Evolutionary conservation across 2,113 vertebrate species (phyloP), one percentile per base, ranked within the genome.

Genomic region (Gobiocypris rarus): DNA sequence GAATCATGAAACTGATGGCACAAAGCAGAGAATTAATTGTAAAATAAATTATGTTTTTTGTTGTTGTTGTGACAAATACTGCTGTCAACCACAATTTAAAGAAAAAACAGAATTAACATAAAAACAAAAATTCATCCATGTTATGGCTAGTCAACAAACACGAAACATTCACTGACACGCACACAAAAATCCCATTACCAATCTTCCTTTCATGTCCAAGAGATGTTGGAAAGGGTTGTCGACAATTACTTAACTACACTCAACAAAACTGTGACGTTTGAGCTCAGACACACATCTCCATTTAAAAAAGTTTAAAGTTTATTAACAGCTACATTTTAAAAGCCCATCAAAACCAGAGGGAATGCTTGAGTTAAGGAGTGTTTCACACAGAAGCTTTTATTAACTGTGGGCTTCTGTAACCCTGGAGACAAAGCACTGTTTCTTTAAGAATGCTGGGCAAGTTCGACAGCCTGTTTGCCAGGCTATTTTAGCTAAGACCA

Each of bases 171-270:
- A 56, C 48, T 22, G 14, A 65, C 52, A 54, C 24, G 1, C 45
- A 38, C 19, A 63, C 10, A 4, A 61, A 54, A 77, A 26, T 58
- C 65, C 73, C 50, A 43, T 79, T 80, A 78, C 58, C 34, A 43
- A 11, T 3, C 14, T 82, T 83, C n/a, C 34, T 69, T 87, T 83
- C 86, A 82, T 48, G 77, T 65, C 67, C 2, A 10, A 71, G 9
- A 54, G 31, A 76, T 41, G 31, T 59, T 43, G 45, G 61, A 81
- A 87, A 87, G 81, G 59, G 50, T 87, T 73, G 84, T 87, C 83
- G 69, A 67, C 34, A 85, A 65, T 83, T 83, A 24, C 84, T 81
- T 34, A 81, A 85, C 67, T 87, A 85, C 63, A 85, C 67, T 79
- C 38, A 87, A 80, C 75, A 74, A 63, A 56, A 83, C 3, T 41